Base-by-base conservation (phyloP, 2,888 invertebrate genomes). In the Limnephilus auricula region DNA sequence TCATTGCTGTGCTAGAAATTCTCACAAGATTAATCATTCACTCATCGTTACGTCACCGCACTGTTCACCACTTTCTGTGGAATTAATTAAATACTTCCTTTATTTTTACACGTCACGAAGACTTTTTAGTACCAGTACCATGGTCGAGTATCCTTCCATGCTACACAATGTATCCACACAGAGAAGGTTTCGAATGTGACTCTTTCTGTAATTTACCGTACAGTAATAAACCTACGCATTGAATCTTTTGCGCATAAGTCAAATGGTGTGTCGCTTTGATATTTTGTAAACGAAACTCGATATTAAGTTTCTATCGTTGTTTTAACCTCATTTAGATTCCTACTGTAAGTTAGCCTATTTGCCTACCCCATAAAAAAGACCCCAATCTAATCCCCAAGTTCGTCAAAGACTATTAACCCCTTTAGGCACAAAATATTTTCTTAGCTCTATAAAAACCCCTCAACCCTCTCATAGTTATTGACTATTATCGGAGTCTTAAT, bases 1-100 rank as follows among this genome's bases (percentile, higher is more conserved):
- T 87, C 87, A 87, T 32, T 50, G 87, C 2, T 34, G 78, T 32
- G 87, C 87, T 87, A 87, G 87, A 87, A 87, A 87, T 87, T 87
- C 65, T 87, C 34, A 78, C 25, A 87, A 87, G 12, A 87, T 87
- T 85, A 85, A 85, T 85, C 85, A 85, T 40, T 40, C 85, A 40
- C 13, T 85, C 85, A 40, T 85, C 85, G 30, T 40, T 40, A 31
- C 13, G n/a, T 30, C 85, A 82, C 82, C 82, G 82, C 82, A 18
- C 50, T 50, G 18, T 6, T 50, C 18, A 82, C 10, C 30, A 82
- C 18, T 82, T 82, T 82, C 45, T 30, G 34, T 84, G 25, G 13
- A 40, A 45, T 40, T 85, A 30, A 85, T 85, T n/a, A 13, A 45
- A 40, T 30, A 45, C 25, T 25, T 82, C 18, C 10, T 34, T 34